Percentiles rank a stretch among this genome's conserved stretches.
phyloP scores from a whole-genome alignment of 1,140 invertebrate species.

The Oryctes rhinoceros region DNA sequence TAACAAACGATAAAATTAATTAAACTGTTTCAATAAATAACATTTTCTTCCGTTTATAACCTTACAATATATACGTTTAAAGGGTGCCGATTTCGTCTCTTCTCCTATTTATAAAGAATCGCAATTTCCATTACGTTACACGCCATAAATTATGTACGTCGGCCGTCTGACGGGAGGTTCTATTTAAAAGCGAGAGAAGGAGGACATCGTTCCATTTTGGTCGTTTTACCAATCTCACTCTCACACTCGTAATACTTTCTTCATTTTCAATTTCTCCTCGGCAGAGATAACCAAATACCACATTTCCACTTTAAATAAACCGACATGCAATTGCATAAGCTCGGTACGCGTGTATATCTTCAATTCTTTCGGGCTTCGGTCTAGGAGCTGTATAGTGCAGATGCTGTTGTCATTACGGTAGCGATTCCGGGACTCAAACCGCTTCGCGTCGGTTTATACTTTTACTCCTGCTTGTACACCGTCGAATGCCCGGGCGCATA shows the following conservation, averaged over 20 bases:
- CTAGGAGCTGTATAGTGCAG: slow-evolving; percentile 7
- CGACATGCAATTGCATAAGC: slow-evolving; percentile 40
- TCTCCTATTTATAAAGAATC: slow-evolving; percentile 38
- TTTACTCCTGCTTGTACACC: slow-evolving; percentile 2
- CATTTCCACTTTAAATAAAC: slow-evolving; percentile 39
- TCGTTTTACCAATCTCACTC: slow-evolving; percentile 17
- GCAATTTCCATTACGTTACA: slow-evolving; percentile 24
- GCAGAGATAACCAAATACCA: slow-evolving; percentile 37
- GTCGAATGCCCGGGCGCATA: slow-evolving; percentile 11
- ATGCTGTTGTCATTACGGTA: slow-evolving; percentile 32
- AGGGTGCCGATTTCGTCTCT: neutral
- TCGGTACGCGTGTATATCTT: slow-evolving; percentile 8
- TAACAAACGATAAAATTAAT: too few species aligned
- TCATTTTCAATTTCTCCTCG: slow-evolving; percentile 37
- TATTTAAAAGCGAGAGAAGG: neutral
- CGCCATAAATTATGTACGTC: slow-evolving; percentile 36
- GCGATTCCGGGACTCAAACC: slow-evolving; percentile 5
- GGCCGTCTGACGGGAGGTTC: neutral
- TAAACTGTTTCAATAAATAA: too few species aligned
- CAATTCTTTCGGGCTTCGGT: slow-evolving; percentile 29
- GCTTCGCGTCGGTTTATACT: slow-evolving; percentile 8
- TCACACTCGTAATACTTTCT: slow-evolving; percentile 29
- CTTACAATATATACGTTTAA: too few species aligned
- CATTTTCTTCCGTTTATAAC: too few species aligned
- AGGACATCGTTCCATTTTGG: neutral